Evolutionary conservation across 2,797 vertebrate genomes (phyloP).

Genomic region (Parotocinclus haroldoi): DNA sequence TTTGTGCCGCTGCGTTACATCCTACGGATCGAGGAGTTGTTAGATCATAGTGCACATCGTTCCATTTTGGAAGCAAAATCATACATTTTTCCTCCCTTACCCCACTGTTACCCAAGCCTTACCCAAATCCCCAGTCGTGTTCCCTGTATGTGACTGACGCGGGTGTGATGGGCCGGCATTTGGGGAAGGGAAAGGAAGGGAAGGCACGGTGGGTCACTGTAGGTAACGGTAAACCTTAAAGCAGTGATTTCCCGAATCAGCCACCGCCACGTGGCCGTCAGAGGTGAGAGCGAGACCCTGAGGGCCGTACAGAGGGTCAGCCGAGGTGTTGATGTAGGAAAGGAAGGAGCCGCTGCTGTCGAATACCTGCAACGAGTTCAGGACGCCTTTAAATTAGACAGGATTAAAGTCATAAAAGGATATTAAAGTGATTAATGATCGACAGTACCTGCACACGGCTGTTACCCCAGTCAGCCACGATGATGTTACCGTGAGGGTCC

Average conservation of each 20-base stretch:
- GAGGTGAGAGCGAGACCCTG: slow-evolving; percentile 95
- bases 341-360: slow-evolving; percentile 96
- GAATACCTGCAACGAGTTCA: slow-evolving; percentile 79
- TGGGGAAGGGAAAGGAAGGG: background rate
- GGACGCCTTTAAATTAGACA: background rate
- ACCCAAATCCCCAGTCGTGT: no score
- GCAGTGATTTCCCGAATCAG: slow-evolving; percentile 98
- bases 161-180: no score
- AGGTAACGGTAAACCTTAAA: slow-evolving; percentile 98
- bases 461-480: slow-evolving; percentile 98
- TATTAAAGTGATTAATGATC: no score
- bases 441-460: slow-evolving; percentile 90
- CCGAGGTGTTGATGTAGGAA: slow-evolving; percentile 97
- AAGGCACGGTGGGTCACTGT: slow-evolving; percentile 72
- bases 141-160: no score
- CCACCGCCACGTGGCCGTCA: slow-evolving; percentile 94
- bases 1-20: no score
- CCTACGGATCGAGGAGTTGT: no score
- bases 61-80: no score
- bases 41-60: no score
- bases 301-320: slow-evolving; percentile 94
- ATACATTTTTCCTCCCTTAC: no score
- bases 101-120: no score
- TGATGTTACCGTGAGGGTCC: slow-evolving; percentile 94
- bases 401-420: background rate